phyloP scores from a whole-genome alignment of 2,113 vertebrate species.

The Actenoides lindsayi region DNA sequence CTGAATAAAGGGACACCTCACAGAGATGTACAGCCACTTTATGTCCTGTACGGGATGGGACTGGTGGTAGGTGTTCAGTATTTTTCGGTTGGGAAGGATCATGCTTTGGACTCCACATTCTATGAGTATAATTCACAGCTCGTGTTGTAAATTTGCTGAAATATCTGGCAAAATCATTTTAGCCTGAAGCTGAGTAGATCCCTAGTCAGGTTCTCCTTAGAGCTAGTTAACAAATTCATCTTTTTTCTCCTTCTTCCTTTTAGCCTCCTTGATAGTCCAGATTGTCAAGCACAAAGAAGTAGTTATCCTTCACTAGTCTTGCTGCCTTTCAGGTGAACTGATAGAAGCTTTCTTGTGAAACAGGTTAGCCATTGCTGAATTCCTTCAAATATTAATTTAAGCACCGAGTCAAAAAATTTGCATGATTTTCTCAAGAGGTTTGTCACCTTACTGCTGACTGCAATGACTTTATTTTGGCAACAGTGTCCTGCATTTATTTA shows the following conservation, averaged over 20 bases:
- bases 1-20: accelerated
- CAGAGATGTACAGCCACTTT: not conserved
- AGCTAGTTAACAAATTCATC: not conserved
- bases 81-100: not conserved
- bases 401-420: not conserved
- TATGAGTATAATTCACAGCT: not conserved
- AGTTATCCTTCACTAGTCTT: not conserved
- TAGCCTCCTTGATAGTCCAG: not conserved
- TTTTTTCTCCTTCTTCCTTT: not conserved
- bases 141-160: not conserved
- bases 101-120: not conserved
- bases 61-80: not conserved
- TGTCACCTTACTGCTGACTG: not conserved
- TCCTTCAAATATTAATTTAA: not conserved
- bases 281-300: not conserved
- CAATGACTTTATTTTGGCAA: not conserved
- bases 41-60: not conserved
- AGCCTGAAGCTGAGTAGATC: not conserved
- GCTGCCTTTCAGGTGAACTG: not conserved
- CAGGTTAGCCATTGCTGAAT: not conserved
- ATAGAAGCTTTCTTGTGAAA: not conserved
- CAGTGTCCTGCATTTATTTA: not conserved
- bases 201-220: not conserved
- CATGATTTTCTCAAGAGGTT: not conserved
- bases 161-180: not conserved